Evolutionary conservation across 35 echinoderm and acorn worm genomes (phyloP).

Genomic region (Apostichopus californicus): DNA sequence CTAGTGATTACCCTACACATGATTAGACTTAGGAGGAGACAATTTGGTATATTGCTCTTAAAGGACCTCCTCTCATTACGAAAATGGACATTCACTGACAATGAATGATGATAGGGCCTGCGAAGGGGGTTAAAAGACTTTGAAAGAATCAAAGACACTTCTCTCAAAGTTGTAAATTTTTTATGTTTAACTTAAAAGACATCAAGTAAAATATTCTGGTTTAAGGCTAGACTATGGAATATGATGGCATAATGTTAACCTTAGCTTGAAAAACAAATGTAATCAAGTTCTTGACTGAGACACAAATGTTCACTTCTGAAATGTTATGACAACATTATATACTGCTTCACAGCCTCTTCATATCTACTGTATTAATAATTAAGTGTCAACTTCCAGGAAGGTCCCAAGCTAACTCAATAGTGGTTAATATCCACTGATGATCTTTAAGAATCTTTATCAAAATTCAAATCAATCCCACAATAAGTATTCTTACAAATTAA

Average conservation of each 20-base stretch:
- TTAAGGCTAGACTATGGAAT: too few species aligned
- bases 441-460: background rate
- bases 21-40: background rate
- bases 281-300: too few species aligned
- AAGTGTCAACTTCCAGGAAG: slow-evolving; percentile 13
- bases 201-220: too few species aligned
- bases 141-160: too few species aligned
- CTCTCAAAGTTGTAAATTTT: too few species aligned
- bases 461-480: too few species aligned
- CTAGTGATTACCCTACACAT: background rate
- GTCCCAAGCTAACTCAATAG: slow-evolving; percentile 6
- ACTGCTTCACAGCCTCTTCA: slow-evolving; percentile 5
- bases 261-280: too few species aligned
- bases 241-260: too few species aligned
- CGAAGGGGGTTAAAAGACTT: too few species aligned
- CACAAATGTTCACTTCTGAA: background rate
- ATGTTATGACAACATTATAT: slow-evolving; percentile 15
- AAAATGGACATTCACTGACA: background rate
- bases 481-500: too few species aligned
- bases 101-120: background rate
- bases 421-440: slow-evolving; percentile 6
- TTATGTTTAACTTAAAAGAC: too few species aligned
- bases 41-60: background rate
- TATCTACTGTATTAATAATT: slow-evolving; percentile 16
- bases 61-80: background rate